Percentiles rank a stretch among this genome's conserved stretches.
Evolutionary conservation across 2,888 invertebrate genomes (phyloP).

Genomic region (Eupithecia centaureata): DNA sequence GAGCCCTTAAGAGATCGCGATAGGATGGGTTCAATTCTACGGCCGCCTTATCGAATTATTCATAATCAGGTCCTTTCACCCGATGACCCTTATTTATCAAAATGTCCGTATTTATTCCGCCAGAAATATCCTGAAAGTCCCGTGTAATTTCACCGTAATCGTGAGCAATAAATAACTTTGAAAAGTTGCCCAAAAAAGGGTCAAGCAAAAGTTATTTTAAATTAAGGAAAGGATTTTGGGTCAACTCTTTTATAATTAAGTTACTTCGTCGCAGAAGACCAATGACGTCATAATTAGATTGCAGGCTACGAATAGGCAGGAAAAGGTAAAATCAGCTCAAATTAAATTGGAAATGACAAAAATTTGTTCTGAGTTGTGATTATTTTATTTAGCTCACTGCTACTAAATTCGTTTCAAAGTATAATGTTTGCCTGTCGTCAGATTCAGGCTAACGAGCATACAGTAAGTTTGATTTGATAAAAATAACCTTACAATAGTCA

Average conservation of each 20-base stretch:
- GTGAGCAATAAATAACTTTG: slow-evolving; percentile 41
- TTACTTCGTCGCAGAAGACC: slow-evolving; percentile 39
- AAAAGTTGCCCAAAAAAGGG: slow-evolving; percentile 44
- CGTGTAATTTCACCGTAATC: slow-evolving; percentile 30
- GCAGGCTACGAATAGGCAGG: slow-evolving; percentile 22
- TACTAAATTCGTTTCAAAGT: background rate
- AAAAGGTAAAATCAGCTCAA: slow-evolving; percentile 23
- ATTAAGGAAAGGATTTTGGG: slow-evolving; percentile 39
- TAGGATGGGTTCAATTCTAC: slow-evolving; percentile 13
- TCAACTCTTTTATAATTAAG: slow-evolving; percentile 50
- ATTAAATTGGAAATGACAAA: slow-evolving; percentile 13
- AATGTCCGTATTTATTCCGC: slow-evolving; percentile 21
- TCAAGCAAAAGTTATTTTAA: slow-evolving; percentile 47
- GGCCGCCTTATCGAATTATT: slow-evolving; percentile 16
- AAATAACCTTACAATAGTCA: background rate
- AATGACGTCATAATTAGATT: slow-evolving; percentile 37
- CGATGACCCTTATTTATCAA: slow-evolving; percentile 25
- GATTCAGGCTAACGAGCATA: background rate
- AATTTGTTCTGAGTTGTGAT: background rate
- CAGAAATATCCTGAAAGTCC: slow-evolving; percentile 22
- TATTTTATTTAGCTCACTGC: background rate
- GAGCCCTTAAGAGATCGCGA: background rate
- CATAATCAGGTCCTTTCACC: slow-evolving; percentile 28
- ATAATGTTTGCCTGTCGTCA: background rate
- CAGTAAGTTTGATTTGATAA: background rate